Evolutionary conservation across 2,888 invertebrate species (phyloP).

Genomic region (Tyria jacobaeae): DNA sequence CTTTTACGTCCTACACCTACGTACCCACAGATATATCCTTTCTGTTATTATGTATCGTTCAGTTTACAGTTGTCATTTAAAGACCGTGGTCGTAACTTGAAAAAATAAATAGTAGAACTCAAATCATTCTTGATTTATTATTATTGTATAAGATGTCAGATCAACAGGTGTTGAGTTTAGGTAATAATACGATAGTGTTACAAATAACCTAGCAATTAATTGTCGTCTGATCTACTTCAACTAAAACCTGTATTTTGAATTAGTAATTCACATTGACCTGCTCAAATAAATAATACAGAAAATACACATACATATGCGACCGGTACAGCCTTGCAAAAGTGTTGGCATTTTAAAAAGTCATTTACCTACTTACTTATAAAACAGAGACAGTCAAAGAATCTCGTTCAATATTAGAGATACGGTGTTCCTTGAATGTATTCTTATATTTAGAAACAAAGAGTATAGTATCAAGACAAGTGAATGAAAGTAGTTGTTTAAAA

Average conservation of each 20-base stretch:
- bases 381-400: background rate
- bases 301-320: background rate
- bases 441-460: background rate
- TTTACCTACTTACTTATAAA: slow-evolving; percentile 11
- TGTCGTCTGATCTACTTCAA: slow-evolving; percentile 1
- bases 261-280: slow-evolving; percentile 1
- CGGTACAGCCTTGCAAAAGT: slow-evolving; percentile 6
- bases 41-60: too few species aligned
- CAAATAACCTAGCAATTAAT: background rate
- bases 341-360: background rate
- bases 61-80: background rate
- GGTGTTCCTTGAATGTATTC: slow-evolving; percentile 2
- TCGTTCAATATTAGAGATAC: slow-evolving; percentile 1
- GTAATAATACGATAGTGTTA: background rate
- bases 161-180: background rate
- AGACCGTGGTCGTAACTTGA: too few species aligned
- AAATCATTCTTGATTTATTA: too few species aligned
- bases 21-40: too few species aligned
- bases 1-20: too few species aligned
- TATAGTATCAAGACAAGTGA: background rate
- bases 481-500: background rate
- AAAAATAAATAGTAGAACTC: too few species aligned
- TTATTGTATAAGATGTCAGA: background rate
- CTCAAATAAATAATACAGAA: background rate
- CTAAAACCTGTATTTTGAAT: slow-evolving; percentile 5